Percentiles rank a stretch among this genome's conserved stretches.
phyloP scores from a whole-genome alignment of 2,888 invertebrate species.

The Trachelus stipa region DNA sequence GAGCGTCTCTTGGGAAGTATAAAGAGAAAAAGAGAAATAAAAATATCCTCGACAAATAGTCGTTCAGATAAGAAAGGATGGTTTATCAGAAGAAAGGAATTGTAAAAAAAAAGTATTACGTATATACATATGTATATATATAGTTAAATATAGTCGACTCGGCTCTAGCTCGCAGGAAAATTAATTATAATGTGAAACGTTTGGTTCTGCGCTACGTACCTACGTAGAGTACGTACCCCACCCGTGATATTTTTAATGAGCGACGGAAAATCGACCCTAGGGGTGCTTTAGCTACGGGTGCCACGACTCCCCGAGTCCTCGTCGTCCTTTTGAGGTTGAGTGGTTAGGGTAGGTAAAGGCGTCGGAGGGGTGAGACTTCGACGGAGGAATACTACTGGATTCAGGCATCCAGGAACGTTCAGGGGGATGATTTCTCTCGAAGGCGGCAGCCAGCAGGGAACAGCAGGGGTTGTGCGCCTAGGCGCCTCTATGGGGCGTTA shows the following conservation, averaged over 20 bases:
- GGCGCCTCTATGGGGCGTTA: slow-evolving; percentile 8
- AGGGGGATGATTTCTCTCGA: background rate
- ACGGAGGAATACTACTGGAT: background rate
- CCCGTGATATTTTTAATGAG: slow-evolving; percentile 8
- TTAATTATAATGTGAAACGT: slow-evolving; percentile 5
- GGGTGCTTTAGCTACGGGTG: slow-evolving; percentile 9
- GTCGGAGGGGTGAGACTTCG: slow-evolving; percentile 2
- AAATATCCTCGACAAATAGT: background rate
- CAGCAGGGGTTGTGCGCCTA: slow-evolving; percentile 11
- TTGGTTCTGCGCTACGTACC: background rate
- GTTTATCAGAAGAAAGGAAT: background rate
- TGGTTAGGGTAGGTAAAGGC: slow-evolving; percentile 2
- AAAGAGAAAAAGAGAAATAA: background rate
- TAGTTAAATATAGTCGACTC: background rate
- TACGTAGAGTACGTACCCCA: background rate
- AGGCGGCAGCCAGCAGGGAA: background rate
- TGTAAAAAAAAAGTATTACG: background rate
- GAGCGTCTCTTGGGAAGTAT: background rate
- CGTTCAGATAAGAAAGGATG: background rate
- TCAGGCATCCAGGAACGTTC: background rate
- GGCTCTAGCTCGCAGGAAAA: background rate
- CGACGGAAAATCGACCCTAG: slow-evolving; percentile 7
- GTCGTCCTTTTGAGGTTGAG: slow-evolving; percentile 2
- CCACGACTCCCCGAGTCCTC: slow-evolving; percentile 8
- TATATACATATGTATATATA: background rate